Base-by-base conservation (phyloP, 2,113 vertebrate genomes). In the Gymnarchus niloticus region DNA sequence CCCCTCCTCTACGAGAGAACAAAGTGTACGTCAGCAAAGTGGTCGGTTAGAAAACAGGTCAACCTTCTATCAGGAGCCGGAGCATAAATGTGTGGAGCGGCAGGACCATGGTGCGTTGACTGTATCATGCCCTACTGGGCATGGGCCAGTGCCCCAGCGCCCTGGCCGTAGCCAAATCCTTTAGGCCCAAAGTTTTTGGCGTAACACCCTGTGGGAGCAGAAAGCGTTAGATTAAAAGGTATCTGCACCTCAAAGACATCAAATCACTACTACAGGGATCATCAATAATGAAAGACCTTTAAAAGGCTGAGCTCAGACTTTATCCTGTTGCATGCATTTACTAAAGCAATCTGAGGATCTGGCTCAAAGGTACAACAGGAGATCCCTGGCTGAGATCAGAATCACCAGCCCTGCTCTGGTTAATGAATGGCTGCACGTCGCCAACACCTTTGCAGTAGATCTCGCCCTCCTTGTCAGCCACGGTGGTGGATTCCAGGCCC, bases 101-200 rank as follows among this genome's bases (percentile, higher is more conserved):
- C 17, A 3, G 0, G 54, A 56, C 14, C 25, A 37, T 28, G 78
- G 56, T 3, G 44, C 37, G 77, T 8, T 23, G 23, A 46, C 17
- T 76, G 56, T 1, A 37, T 6, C 10, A 9, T 8, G 21, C 86
- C 89, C 94, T 94, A 99, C 93, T 97, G 94, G 0, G 97, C 95
- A 89, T 98, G 95, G 54, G 96, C 88, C 86, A 99, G 90, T 0
- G 97, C 97, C 10, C 98, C 98, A 0, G 97, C 97, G 0, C 98
- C 98, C 37, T 95, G 93, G 44, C 98, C 98, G 0, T 96, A 99
- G 12, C 98, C 98, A 86, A 97, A 99, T 78, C 98, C 98, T 86
- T 98, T 99, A 56, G 97, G 98, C 25, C 98, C 98, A 3, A 99
- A 99, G 90, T 95, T 95, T 92, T 98, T 99, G 83, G 96, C 95